phyloP scores from a whole-genome alignment of 2,797 vertebrate species.

The Pogonophryne albipinna region DNA sequence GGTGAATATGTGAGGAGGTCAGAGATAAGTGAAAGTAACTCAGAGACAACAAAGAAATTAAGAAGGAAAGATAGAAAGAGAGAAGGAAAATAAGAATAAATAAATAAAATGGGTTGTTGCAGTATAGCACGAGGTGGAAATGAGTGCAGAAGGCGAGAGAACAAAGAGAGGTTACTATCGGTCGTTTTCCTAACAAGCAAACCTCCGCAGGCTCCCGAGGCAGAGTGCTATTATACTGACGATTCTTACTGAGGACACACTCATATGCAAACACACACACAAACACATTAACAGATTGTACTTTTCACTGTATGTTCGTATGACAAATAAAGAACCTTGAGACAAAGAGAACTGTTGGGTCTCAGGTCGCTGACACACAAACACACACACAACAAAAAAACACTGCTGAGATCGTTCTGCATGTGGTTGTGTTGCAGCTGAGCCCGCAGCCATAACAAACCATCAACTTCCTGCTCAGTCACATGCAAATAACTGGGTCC shows the following conservation, averaged over 20 bases:
- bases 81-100: slow-evolving; percentile 1
- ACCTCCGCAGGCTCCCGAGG: slow-evolving; percentile 47
- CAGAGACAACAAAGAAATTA: background rate
- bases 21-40: background rate
- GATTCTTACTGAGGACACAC: slow-evolving; percentile 26
- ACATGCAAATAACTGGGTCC: slow-evolving; percentile 10
- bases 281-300: background rate
- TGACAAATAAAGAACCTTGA: background rate
- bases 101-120: background rate
- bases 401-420: slow-evolving; percentile 5
- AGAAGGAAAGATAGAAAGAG: background rate
- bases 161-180: slow-evolving; percentile 81
- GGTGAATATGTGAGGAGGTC: background rate
- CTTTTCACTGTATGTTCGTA: too few relatives aligned
- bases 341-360: slow-evolving; percentile 22
- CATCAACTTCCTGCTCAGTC: slow-evolving; percentile 34
- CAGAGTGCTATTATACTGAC: slow-evolving; percentile 41
- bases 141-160: slow-evolving; percentile 39
- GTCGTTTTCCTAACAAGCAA: slow-evolving; percentile 65
- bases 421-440: slow-evolving; percentile 37
- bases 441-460: slow-evolving; percentile 37
- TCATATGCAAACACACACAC: slow-evolving; percentile 25
- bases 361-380: slow-evolving; percentile 19
- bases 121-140: slow-evolving; percentile 33
- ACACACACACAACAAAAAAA: slow-evolving; percentile 6